These are phyloP conservation scores for Aspidiotus rigidus DNA, from an alignment of 2,888 invertebrate genomes.

Conservation along the genomic window DNA sequence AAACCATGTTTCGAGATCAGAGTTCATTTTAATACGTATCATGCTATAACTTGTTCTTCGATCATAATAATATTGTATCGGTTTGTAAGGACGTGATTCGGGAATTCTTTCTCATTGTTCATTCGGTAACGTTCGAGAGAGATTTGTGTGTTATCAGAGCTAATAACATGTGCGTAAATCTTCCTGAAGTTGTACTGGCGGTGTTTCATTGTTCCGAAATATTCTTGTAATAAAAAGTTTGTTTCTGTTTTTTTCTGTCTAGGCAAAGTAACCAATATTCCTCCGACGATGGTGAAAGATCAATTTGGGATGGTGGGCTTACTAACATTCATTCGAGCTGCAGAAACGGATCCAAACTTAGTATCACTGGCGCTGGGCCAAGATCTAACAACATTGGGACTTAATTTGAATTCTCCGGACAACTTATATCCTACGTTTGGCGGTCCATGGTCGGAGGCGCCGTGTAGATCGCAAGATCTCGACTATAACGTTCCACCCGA, in stretches of 20 bases:
- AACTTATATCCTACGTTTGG: slow-evolving; percentile 97
- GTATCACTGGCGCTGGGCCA: slow-evolving; percentile 94
- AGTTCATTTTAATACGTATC: too few relatives aligned
- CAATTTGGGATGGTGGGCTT: slow-evolving; percentile 99
- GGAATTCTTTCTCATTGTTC: too few relatives aligned
- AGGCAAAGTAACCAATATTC: slow-evolving; percentile 98
- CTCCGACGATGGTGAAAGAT: slow-evolving; percentile 96
- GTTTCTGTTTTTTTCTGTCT: slow-evolving; percentile 34
- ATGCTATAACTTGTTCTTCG: too few relatives aligned
- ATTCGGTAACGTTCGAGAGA: too few relatives aligned
- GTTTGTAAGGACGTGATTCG: too few relatives aligned
- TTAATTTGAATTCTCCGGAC: slow-evolving; percentile 97
- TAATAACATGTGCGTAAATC: too few relatives aligned
- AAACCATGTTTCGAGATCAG: too few relatives aligned
- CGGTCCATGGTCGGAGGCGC: slow-evolving; percentile 97
- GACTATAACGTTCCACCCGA: slow-evolving; percentile 97
- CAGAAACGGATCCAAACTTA: slow-evolving; percentile 93
- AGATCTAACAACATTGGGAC: slow-evolving; percentile 93
- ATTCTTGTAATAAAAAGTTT: background rate
- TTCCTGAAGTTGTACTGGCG: too few relatives aligned
- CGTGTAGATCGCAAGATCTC: slow-evolving; percentile 97
- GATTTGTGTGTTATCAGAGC: too few relatives aligned
- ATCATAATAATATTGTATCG: too few relatives aligned
- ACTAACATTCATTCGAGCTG: slow-evolving; percentile 93
- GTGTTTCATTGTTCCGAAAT: too few relatives aligned